Evolutionary conservation across 2,113 vertebrate species (phyloP), one percentile per base, ranked within the genome.

Genomic region (Barnardius zonarius): DNA sequence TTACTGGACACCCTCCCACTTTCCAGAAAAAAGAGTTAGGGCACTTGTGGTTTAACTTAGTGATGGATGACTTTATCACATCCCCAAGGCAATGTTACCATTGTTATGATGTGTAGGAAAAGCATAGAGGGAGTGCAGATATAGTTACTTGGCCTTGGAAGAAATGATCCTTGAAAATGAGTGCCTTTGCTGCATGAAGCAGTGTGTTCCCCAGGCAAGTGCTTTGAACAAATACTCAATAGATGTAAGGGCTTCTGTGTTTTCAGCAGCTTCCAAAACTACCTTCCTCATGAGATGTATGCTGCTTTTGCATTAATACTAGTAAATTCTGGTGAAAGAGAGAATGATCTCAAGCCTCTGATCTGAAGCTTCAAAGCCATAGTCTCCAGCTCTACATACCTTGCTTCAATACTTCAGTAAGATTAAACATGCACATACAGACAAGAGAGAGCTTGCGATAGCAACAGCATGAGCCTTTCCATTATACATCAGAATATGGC

Each of bases 191-290:
- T 92, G 12, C 18, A 39, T 76, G 67, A 89, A 88, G 51, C 46
- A 57, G 28, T 68, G 33, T 87, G 31, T 57, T 95, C 44, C 67
- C 49, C 63, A 83, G 82, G 59, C 79, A 93, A 83, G 33, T 70
- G 44, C 83, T 95, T 88, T 94, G 64, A 81, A 80, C 9, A 9
- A 67, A 55, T 86, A 27, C 20, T 67, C 44, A 75, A 51, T 75
- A 49, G 43, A 72, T 37, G 6, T 52, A 81, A 96, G 10, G 30
- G 69, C 72, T 78, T 90, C 61, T 93, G 52, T 86, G 73, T 86
- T 93, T 94, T 84, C 73, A 75, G 39, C 62, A 75, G 43, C 62
- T 48, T 94, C 52, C 80, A 92, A 68, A 94, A 92, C 88, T 70
- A 48, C 68, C 82, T 94, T 81, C n/a, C 61, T 83, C 28, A 2